Percentiles rank a stretch among this genome's conserved stretches.
Evolutionary conservation across 2,113 vertebrate species (phyloP).

Genomic region (Polypterus bichir): DNA sequence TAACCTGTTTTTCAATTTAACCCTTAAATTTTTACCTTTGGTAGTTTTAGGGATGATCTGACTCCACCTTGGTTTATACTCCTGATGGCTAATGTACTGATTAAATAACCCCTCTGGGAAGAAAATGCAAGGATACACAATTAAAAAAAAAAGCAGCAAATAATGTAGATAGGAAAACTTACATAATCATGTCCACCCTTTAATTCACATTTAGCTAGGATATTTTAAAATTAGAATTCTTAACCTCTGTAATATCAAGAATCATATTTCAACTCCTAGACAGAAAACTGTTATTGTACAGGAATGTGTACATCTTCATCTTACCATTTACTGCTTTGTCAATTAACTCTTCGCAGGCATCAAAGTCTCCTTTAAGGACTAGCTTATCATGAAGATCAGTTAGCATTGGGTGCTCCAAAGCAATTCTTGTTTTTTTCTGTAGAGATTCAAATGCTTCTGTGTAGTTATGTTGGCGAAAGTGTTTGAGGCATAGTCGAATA

Average conservation of each 20-base stretch:
- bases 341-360: conserved; percentile 90
- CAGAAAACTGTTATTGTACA: no score
- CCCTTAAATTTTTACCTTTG: conserved; percentile 63
- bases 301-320: conserved; percentile 14
- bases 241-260: no score
- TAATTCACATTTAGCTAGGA: no score
- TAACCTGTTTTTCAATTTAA: background rate
- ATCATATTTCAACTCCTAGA: no score
- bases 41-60: conserved; percentile 95
- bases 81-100: conserved; percentile 97
- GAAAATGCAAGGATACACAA: conserved; percentile 21
- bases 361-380: conserved; percentile 89
- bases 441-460: conserved; percentile 97
- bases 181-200: no score
- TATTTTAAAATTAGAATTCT: no score
- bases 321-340: conserved; percentile 95
- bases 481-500: conserved; percentile 96
- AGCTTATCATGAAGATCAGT: conserved; percentile 90
- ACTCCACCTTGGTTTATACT: conserved; percentile 96
- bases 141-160: no score
- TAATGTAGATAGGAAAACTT: no score
- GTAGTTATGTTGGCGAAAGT: conserved; percentile 97
- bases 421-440: conserved; percentile 96
- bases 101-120: conserved; percentile 85
- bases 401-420: conserved; percentile 90